Percentiles rank a stretch among this genome's conserved stretches.
Conservation (phyloP, 1,140 invertebrate genomes). For the Drosophila punjabiensis region DNA sequence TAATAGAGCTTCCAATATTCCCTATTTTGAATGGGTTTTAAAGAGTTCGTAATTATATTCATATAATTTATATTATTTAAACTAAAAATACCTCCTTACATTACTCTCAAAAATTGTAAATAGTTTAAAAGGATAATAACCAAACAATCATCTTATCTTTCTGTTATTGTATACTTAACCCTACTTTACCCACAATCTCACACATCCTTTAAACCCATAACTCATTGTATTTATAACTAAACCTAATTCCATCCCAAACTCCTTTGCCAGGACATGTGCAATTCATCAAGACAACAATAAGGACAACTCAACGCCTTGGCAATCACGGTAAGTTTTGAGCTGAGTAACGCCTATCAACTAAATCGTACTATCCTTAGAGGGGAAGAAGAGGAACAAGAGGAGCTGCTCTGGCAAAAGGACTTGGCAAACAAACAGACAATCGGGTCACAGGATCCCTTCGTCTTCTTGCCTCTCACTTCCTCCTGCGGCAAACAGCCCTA, state of each 20-base stretch:
- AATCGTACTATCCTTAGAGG: conserved; percentile 58
- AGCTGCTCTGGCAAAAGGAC: conserved; percentile 1
- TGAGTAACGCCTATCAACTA: conserved; percentile 71
- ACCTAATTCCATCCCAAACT: conserved; percentile 1
- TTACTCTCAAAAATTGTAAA: not conserved
- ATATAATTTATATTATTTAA: not conserved
- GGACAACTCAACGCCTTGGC: conserved; percentile 27
- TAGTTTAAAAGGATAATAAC: not conserved
- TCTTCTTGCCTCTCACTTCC: conserved; percentile 20
- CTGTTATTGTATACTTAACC: not conserved
- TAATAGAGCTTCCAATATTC: too few species aligned
- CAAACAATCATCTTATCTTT: not conserved
- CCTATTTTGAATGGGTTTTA: not conserved
- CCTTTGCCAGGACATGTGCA: conserved; percentile 31
- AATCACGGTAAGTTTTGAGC: conserved; percentile 41
- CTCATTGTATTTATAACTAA: not conserved
- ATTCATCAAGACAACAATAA: conserved; percentile 58
- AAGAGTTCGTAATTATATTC: not conserved
- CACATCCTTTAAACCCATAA: not conserved
- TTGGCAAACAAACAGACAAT: conserved; percentile 48
- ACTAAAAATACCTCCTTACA: not conserved
- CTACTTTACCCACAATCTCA: not conserved
- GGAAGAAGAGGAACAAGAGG: conserved; percentile 8
- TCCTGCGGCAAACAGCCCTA: conserved; percentile 40
- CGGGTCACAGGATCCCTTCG: conserved; percentile 38